Conservation (phyloP, 2,888 invertebrate genomes). For the Cheilosia vernalis region DNA sequence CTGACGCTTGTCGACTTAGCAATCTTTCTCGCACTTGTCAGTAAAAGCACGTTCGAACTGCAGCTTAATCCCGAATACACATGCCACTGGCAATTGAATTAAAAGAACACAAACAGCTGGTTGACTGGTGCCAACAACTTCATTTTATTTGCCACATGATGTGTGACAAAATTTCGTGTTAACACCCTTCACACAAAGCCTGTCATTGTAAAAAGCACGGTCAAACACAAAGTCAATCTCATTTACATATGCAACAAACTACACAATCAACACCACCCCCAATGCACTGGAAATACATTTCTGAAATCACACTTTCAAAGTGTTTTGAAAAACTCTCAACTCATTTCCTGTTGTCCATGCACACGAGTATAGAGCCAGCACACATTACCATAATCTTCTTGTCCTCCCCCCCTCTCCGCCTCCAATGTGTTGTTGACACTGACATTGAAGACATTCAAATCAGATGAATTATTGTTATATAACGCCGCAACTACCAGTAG, state of each 20-base stretch:
- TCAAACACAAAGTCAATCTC: conserved; percentile 8
- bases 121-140: no score
- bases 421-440: conserved; percentile 41
- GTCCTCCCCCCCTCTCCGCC: conserved; percentile 1
- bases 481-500: conserved; percentile 22
- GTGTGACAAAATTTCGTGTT: not conserved
- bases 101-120: not conserved
- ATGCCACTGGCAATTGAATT: not conserved
- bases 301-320: conserved; percentile 15
- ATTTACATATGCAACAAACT: conserved; percentile 29
- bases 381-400: conserved; percentile 22
- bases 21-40: not conserved
- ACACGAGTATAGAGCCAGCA: not conserved
- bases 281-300: conserved; percentile 6
- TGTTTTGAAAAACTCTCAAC: conserved; percentile 13
- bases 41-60: not conserved
- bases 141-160: not conserved
- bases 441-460: conserved; percentile 64
- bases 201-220: not conserved
- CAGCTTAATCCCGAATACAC: not conserved
- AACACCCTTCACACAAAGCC: conserved; percentile 10
- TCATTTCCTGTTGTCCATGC: conserved; percentile 45
- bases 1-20: not conserved
- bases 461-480: conserved; percentile 43
- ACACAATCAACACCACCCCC: conserved; percentile 28